These are phyloP conservation scores for Pachydiplax longipennis DNA, from an alignment of 2,888 invertebrate genomes.

Conservation along the genomic window DNA sequence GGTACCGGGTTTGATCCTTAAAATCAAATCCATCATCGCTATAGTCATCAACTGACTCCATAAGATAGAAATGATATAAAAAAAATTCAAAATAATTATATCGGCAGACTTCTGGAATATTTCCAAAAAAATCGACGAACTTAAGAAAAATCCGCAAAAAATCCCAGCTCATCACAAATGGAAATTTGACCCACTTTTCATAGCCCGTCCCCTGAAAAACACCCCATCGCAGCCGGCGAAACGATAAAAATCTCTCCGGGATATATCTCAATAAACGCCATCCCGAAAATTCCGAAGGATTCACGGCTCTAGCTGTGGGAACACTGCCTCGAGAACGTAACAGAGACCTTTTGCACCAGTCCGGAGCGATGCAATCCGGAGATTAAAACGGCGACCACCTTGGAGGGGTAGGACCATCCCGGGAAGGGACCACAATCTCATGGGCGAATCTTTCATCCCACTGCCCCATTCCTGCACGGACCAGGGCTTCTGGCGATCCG, in stretches of 20 bases:
- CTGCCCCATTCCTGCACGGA: constrained; percentile 1
- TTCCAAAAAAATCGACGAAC: too few species aligned
- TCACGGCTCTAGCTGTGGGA: constrained; percentile 15
- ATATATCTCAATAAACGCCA: neutral
- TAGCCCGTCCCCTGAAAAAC: too few species aligned
- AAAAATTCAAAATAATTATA: too few species aligned
- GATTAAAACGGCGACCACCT: neutral
- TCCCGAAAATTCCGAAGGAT: neutral
- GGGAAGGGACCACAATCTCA: constrained; percentile 6
- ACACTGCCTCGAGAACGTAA: neutral
- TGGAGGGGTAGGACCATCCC: neutral
- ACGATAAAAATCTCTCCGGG: neutral
- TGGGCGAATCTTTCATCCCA: neutral
- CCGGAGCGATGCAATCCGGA: constrained; percentile 1
- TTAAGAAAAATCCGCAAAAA: too few species aligned
- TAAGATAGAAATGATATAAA: too few species aligned
- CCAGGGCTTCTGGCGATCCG: neutral
- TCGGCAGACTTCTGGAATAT: too few species aligned
- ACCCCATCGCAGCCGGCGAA: too few species aligned
- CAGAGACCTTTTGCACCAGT: constrained; percentile 16
- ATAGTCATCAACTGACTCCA: too few species aligned
- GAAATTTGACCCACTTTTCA: too few species aligned
- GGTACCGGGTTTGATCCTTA: neutral
- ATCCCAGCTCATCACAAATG: too few species aligned
- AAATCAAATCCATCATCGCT: too few species aligned